Conservation (phyloP, 2,888 invertebrate species). For the Dynastes hyllus region DNA sequence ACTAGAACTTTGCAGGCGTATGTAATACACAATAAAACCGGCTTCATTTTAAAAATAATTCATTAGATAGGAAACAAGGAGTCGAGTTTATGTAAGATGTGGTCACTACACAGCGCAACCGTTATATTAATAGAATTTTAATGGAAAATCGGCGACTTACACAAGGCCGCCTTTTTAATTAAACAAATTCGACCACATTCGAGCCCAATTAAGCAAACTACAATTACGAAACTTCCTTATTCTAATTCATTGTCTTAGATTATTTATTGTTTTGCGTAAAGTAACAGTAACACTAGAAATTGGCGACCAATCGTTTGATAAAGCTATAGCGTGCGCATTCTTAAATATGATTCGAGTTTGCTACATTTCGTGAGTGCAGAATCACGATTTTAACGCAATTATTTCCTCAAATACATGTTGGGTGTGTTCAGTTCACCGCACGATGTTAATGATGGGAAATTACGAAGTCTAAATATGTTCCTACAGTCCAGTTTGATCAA, state of each 20-base stretch:
- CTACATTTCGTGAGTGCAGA: neutral
- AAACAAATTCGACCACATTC: conserved; percentile 27
- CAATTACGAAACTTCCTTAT: conserved; percentile 25
- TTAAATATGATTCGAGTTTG: neutral
- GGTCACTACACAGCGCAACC: conserved; percentile 1
- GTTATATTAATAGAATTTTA: conserved; percentile 4
- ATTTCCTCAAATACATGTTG: neutral
- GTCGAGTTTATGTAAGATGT: conserved; percentile 7
- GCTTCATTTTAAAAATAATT: neutral
- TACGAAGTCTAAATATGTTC: too few relatives aligned
- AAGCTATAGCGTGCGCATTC: neutral
- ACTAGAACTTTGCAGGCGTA: neutral
- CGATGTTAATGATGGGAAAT: too few relatives aligned
- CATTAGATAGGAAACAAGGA: conserved; percentile 13
- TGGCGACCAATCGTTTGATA: too few relatives aligned
- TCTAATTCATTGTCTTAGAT: conserved; percentile 13
- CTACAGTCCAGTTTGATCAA: too few relatives aligned
- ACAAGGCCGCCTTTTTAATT: conserved; percentile 24
- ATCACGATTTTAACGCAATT: conserved; percentile 4
- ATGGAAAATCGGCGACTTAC: conserved; percentile 7
- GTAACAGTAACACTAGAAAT: neutral
- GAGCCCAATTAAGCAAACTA: neutral
- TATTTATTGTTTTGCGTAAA: neutral
- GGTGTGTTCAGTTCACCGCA: neutral
- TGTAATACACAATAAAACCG: neutral